Base-by-base conservation (phyloP, 2,113 vertebrate species). In the Puntigrus tetrazona region DNA sequence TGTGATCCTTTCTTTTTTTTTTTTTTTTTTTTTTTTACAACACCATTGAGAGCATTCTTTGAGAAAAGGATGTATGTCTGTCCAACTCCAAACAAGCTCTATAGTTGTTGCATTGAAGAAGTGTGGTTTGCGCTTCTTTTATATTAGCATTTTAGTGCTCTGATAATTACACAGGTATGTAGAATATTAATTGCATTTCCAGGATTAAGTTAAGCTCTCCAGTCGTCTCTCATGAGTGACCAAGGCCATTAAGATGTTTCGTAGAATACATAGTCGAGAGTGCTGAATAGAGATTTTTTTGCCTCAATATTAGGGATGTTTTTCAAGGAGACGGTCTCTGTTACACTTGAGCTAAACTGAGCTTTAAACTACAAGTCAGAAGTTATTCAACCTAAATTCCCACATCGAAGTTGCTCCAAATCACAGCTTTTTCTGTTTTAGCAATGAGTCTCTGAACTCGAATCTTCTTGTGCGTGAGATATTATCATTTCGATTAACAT, bases 21-120 rank as follows among this genome's bases (percentile, higher is more conserved):
- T 47, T 47, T 47, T 36, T 4, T 14, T 45, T 57, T 8, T 91
- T 89, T 95, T 95, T 93, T 89, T 83, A 89, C 90, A 67, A 38
- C 81, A 82, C 43, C 45, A 67, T 76, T 52, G 74, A 69, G 80
- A 61, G 61, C 69, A 16, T 90, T 93, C 94, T 93, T 90, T 88
- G 82, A 88, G 92, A 92, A 92, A 91, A 93, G 91, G 92, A 91
- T 83, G 85, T 85, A 78, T 91, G 89, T 83, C 89, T 89, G 84
- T 87, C 87, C 85, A 82, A 69, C 7, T 78, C 59, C 63, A 41
- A 43, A 38, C 61, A 52, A 55, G 55, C 81, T 67, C 27, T 55
- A 61, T 34, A 36, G 47, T 59, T 63, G 20, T 45, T 75, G 70
- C 63, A 52, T 45, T 82, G 31, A 31, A 70, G 63, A 16, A 52